Conservation (phyloP, 64 coral and sea anemone genomes). For the Astreopora myriophthalma region DNA sequence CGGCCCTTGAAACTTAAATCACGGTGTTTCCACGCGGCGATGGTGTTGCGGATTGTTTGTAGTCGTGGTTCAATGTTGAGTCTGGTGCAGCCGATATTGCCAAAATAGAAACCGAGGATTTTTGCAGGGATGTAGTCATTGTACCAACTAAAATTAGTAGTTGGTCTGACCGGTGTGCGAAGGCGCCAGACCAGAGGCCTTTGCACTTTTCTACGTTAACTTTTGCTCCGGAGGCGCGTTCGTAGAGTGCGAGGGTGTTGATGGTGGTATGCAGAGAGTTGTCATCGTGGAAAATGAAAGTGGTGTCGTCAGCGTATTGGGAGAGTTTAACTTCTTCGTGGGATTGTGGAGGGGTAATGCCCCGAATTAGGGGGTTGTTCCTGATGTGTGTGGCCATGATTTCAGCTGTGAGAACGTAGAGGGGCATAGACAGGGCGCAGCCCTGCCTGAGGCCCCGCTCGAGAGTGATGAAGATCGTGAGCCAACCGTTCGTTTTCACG, state of each 20-base stretch:
- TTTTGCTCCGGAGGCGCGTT: slow-evolving; percentile 36
- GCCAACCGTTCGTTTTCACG: slow-evolving; percentile 35
- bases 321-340: neutral
- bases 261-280: neutral
- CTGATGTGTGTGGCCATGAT: neutral
- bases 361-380: neutral
- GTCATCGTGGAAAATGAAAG: neutral
- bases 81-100: neutral
- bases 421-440: slow-evolving; percentile 28
- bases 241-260: neutral
- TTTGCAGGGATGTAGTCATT: neutral
- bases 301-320: slow-evolving; percentile 54
- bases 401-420: slow-evolving; percentile 44
- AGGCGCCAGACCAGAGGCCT: neutral
- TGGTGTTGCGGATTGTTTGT: neutral
- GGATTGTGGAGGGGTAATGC: neutral
- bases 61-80: neutral
- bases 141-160: neutral
- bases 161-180: neutral
- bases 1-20: neutral
- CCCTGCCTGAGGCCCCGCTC: neutral
- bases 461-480: neutral
- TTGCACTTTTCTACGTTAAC: slow-evolving; percentile 35
- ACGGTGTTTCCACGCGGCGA: neutral
- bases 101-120: neutral